phyloP scores from a whole-genome alignment of 2,113 vertebrate species.

The Equus quagga region DNA sequence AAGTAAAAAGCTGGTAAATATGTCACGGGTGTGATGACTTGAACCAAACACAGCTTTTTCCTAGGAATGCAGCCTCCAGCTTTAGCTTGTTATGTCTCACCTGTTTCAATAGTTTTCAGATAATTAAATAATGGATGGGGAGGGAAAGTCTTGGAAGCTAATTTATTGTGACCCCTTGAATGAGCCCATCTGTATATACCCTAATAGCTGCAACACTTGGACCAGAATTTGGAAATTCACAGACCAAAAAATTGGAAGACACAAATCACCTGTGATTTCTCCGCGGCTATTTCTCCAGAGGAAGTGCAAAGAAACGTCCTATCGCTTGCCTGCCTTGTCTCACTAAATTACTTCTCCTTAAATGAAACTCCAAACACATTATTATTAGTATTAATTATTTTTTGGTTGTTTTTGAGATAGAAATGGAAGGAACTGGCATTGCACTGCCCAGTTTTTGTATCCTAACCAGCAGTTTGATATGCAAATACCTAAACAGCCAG shows the following conservation, averaged over 20 bases:
- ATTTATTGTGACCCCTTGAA: not conserved
- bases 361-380: not conserved
- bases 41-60: conserved; percentile 24
- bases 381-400: not conserved
- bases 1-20: not conserved
- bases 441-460: not conserved
- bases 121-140: not conserved
- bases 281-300: not conserved
- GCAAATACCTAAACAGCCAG: not conserved
- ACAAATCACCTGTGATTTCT: not conserved
- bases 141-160: not conserved
- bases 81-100: not conserved
- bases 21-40: not conserved
- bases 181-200: not conserved
- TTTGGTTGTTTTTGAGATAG: not conserved
- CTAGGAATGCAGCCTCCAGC: not conserved
- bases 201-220: not conserved
- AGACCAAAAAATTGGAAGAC: not conserved
- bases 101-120: not conserved
- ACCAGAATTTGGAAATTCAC: not conserved
- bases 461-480: conserved; percentile 41
- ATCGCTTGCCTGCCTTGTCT: not conserved
- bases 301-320: not conserved
- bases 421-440: not conserved
- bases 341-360: not conserved